Evolutionary conservation across 2,888 invertebrate species (phyloP).

Genomic region (Xylocampa areola): DNA sequence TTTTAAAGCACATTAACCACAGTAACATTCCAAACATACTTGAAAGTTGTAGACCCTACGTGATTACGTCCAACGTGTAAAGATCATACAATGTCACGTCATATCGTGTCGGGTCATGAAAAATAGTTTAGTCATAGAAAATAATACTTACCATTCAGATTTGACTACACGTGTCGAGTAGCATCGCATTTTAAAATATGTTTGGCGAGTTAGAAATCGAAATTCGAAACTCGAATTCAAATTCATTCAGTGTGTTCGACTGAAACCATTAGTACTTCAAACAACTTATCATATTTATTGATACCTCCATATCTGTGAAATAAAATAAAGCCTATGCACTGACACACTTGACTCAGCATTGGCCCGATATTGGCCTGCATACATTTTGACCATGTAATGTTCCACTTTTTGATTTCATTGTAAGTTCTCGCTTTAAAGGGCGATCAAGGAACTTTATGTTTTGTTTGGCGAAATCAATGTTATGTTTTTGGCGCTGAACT

Average conservation of each 20-base stretch:
- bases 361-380: slow-evolving; percentile 54
- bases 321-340: slow-evolving; percentile 49
- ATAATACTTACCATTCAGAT: too few species aligned
- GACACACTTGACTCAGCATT: slow-evolving; percentile 49
- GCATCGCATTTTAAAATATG: too few species aligned
- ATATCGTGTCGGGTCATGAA: too few species aligned
- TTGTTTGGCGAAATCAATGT: slow-evolving; percentile 3
- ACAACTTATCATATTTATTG: slow-evolving; percentile 42
- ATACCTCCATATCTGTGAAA: slow-evolving; percentile 43
- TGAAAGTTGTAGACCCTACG: too few species aligned
- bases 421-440: slow-evolving; percentile 35
- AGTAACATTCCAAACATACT: too few species aligned
- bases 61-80: too few species aligned
- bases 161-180: too few species aligned
- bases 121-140: too few species aligned
- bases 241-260: slow-evolving; percentile 4
- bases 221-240: background rate
- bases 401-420: slow-evolving; percentile 55
- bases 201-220: slow-evolving; percentile 11
- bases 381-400: slow-evolving; percentile 59
- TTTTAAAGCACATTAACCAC: too few species aligned
- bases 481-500: too few species aligned
- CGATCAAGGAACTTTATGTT: slow-evolving; percentile 23
- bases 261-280: slow-evolving; percentile 46
- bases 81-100: too few species aligned